Percentiles rank a stretch among this genome's conserved stretches.
Evolutionary conservation across 2,888 invertebrate species (phyloP).

Genomic region (Philaethria dido): DNA sequence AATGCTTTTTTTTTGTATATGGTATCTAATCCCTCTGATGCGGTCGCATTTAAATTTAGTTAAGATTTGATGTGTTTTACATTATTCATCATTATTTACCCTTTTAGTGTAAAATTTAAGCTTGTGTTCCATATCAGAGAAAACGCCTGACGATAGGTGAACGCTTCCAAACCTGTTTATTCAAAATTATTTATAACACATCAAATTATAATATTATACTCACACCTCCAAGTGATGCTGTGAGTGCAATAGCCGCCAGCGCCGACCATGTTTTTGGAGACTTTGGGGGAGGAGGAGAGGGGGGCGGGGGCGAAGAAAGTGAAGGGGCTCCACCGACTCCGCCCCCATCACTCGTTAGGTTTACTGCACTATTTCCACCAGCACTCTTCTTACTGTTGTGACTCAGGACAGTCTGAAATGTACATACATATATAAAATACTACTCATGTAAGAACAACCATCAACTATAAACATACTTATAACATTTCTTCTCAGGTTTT

Average conservation of each 20-base stretch:
- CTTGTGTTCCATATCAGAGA: too few species aligned
- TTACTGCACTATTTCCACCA: constrained; percentile 3
- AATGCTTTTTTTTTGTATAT: too few species aligned
- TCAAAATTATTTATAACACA: neutral
- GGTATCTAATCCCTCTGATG: too few species aligned
- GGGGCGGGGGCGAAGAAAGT: constrained; percentile 49
- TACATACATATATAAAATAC: neutral
- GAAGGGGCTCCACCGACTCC: constrained; percentile 48
- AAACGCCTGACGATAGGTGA: too few species aligned
- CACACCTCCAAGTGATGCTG: constrained; percentile 71
- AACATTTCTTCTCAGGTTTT: too few species aligned
- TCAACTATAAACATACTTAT: too few species aligned
- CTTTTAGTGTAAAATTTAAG: too few species aligned
- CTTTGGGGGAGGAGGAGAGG: constrained; percentile 51
- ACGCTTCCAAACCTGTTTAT: too few species aligned
- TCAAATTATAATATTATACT: constrained; percentile 34
- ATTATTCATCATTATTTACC: too few species aligned
- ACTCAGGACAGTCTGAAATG: constrained; percentile 53
- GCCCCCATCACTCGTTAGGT: neutral
- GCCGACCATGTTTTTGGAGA: constrained; percentile 58
- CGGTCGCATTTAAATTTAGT: too few species aligned
- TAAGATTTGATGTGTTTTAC: too few species aligned
- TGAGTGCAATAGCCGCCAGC: constrained; percentile 65
- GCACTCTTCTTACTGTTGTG: constrained; percentile 14
- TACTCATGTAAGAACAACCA: neutral